Evolutionary conservation across 2,888 invertebrate species (phyloP).

Genomic region (Resseliella maxima): DNA sequence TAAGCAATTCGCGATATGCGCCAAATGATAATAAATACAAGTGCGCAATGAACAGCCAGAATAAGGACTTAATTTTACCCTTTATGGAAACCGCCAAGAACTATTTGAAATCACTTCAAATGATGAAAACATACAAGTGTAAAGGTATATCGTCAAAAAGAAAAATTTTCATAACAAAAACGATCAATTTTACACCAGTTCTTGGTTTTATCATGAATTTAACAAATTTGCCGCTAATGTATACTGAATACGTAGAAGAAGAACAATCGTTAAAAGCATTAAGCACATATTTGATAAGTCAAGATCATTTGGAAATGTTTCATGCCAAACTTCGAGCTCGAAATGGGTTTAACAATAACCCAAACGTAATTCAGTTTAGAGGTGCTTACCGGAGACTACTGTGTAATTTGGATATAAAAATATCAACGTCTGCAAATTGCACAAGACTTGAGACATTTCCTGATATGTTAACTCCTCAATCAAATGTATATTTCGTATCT

Average conservation of each 20-base stretch:
- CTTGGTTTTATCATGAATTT: neutral
- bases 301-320: constrained; percentile 14
- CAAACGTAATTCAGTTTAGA: neutral
- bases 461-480: neutral
- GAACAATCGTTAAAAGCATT: neutral
- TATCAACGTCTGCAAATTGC: neutral
- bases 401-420: neutral
- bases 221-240: neutral
- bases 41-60: neutral
- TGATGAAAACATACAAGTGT: neutral
- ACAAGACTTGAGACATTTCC: neutral
- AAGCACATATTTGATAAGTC: neutral
- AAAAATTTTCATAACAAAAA: neutral
- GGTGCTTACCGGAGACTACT: neutral
- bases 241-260: neutral
- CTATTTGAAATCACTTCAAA: neutral
- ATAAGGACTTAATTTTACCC: neutral
- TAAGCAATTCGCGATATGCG: neutral
- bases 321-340: neutral
- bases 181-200: neutral
- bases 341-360: neutral
- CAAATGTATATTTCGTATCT: neutral
- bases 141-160: neutral
- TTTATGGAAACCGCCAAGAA: neutral
- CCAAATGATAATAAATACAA: neutral